Evolutionary conservation across 92 coral and sea anemone species (phyloP).

Genomic region (Pocillopora meandrina): DNA sequence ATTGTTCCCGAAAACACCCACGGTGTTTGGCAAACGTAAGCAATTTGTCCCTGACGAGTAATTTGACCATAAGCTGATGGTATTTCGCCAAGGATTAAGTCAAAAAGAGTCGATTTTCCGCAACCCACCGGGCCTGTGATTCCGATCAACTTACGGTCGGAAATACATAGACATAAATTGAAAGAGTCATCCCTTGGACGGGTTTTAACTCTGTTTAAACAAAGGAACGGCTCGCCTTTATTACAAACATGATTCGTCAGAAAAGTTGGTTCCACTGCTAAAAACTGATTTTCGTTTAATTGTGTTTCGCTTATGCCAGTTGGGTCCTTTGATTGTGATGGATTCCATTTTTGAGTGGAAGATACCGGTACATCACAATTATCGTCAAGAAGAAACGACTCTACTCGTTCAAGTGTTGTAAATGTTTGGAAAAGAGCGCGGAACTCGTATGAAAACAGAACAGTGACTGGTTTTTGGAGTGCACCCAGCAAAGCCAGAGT

Average conservation of each 20-base stretch:
- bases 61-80: constrained; percentile 1
- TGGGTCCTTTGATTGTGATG: not conserved
- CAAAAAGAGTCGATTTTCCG: constrained; percentile 5
- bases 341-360: not conserved
- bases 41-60: constrained; percentile 1
- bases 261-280: not conserved
- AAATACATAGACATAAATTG: not conserved
- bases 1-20: constrained; percentile 32
- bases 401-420: not conserved
- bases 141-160: not conserved
- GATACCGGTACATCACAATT: not conserved
- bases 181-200: not conserved
- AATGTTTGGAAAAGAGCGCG: not conserved
- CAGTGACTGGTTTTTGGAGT: constrained; percentile 27
- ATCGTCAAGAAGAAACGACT: constrained; percentile 7
- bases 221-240: constrained; percentile 1
- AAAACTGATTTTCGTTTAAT: not conserved
- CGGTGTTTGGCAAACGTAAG: constrained; percentile 18
- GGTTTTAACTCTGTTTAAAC: not conserved
- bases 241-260: not conserved
- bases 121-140: constrained; percentile 20
- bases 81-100: constrained; percentile 8
- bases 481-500: constrained; percentile 35
- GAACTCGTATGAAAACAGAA: constrained; percentile 36
- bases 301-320: not conserved